A percentile compares a stretch with the other conserved stretches of the same genome.
These are phyloP conservation scores for Eubasilissa splendida DNA, from an alignment of 2,888 invertebrate genomes.

Conservation along the genomic window DNA sequence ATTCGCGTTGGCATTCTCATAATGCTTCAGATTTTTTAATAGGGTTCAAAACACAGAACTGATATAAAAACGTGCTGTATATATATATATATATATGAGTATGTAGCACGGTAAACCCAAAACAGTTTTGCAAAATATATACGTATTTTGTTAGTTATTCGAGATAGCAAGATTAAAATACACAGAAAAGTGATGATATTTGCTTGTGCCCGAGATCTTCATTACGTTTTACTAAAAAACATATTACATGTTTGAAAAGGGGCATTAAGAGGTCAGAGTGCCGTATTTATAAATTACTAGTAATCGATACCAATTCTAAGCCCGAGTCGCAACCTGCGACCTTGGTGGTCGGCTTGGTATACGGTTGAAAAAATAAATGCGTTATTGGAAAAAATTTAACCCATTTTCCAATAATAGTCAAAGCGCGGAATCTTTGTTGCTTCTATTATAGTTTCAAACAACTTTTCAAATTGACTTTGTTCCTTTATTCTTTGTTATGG, in stretches of 20 bases:
- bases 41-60: no score
- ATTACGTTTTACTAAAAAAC: no score
- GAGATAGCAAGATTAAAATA: no score
- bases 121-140: no score
- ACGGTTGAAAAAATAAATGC: conserved; percentile 11
- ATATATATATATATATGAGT: no score
- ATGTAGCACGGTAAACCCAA: no score
- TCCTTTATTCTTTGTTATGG: conserved; percentile 22
- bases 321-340: conserved; percentile 8
- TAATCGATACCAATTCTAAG: conserved; percentile 11
- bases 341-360: neutral
- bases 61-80: no score
- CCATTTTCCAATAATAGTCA: conserved; percentile 21
- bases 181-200: no score
- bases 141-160: no score
- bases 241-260: neutral
- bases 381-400: conserved; percentile 18
- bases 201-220: no score
- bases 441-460: neutral
- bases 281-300: conserved; percentile 5
- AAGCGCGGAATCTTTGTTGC: conserved; percentile 14
- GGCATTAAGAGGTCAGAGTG: neutral
- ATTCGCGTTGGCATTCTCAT: neutral
- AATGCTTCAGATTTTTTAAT: no score
- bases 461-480: conserved; percentile 20